Evolutionary conservation across 2,113 vertebrate species (phyloP).

Genomic region (Tupaia tana): DNA sequence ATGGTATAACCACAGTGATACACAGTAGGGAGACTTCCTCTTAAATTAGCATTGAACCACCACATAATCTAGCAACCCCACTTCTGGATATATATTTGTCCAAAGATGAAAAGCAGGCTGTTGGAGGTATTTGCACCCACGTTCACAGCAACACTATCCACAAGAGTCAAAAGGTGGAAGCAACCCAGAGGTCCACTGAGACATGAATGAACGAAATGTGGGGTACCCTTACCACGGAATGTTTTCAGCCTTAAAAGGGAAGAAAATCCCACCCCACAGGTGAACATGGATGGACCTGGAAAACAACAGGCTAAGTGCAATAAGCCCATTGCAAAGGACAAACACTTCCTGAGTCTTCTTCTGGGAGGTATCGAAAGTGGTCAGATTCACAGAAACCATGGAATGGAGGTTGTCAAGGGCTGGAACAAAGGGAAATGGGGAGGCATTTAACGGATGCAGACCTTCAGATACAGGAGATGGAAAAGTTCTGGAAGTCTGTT

Average conservation of each 20-base stretch:
- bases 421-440: background rate
- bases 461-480: background rate
- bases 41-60: background rate
- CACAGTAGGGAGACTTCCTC: background rate
- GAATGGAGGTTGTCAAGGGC: background rate
- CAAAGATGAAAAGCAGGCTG: background rate
- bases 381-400: background rate
- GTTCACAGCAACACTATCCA: background rate
- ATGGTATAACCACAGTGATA: background rate
- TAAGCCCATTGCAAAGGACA: background rate
- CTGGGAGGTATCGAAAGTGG: background rate
- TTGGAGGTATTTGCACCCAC: background rate
- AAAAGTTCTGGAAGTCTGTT: background rate
- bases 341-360: background rate
- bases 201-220: background rate
- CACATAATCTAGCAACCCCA: rapidly evolving
- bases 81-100: background rate
- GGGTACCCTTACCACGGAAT: rapidly evolving
- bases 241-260: background rate
- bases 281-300: background rate
- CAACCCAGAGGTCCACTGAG: background rate
- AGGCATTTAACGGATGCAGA: background rate
- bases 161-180: background rate
- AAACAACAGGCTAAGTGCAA: background rate
- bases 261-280: background rate